Percentiles rank a stretch among this genome's conserved stretches.
Conservation (phyloP, 2,888 invertebrate genomes). For the Sphecodes monilicornis region DNA sequence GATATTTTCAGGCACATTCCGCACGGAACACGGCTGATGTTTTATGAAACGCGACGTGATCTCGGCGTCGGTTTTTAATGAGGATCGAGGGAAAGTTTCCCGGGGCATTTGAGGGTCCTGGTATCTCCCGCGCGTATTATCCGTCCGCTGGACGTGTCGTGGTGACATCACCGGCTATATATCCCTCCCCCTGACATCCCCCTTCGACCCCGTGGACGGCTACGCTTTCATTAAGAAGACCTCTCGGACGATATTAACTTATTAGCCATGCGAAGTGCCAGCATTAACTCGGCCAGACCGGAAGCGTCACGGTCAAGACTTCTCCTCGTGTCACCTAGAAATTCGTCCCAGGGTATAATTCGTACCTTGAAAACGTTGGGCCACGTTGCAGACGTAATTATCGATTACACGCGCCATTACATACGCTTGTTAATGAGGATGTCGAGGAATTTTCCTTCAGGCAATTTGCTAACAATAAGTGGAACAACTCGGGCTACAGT, state of each 20-base stretch:
- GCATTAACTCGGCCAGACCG: constrained; percentile 56
- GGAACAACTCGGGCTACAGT: not conserved
- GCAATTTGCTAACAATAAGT: not conserved
- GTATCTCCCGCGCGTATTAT: constrained; percentile 59
- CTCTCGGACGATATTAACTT: constrained; percentile 72
- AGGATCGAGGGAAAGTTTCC: constrained; percentile 69
- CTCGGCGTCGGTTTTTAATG: constrained; percentile 60
- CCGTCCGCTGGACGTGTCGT: constrained; percentile 40
- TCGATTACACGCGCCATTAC: not conserved
- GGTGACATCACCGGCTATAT: constrained; percentile 20
- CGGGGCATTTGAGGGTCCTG: constrained; percentile 51
- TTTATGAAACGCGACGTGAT: constrained; percentile 58
- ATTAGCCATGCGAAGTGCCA: constrained; percentile 73
- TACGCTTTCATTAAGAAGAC: constrained; percentile 68
- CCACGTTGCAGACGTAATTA: not conserved
- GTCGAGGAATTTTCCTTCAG: constrained; percentile 23
- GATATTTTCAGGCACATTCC: constrained; percentile 56
- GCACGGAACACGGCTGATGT: constrained; percentile 37
- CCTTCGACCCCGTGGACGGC: constrained; percentile 4
- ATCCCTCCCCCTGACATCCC: not conserved
- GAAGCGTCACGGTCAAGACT: constrained; percentile 51
- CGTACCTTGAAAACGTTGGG: not conserved
- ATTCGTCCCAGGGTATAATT: constrained; percentile 23
- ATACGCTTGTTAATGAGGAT: constrained; percentile 23
- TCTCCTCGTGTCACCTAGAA: constrained; percentile 45